Percentiles rank a stretch among this genome's conserved stretches.
Evolutionary conservation across 2,113 vertebrate genomes (phyloP).

Genomic region (Rhipidura dahli): DNA sequence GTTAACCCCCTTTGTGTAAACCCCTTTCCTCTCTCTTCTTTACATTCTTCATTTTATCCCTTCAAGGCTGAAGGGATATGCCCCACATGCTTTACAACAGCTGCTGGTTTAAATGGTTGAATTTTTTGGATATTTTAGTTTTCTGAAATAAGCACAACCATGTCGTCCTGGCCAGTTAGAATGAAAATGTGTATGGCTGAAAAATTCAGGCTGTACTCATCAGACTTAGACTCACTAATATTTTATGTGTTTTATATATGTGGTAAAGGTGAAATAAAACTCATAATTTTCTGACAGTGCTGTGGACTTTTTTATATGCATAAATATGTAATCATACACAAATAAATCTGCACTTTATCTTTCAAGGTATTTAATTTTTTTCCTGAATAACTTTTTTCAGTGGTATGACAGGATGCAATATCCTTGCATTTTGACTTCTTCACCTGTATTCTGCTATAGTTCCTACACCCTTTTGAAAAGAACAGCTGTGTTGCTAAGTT

Average conservation of each 20-base stretch:
- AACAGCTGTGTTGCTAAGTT: background rate
- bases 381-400: background rate
- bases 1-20: background rate
- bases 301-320: background rate
- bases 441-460: background rate
- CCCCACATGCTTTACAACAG: background rate
- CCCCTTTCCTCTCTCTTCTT: background rate
- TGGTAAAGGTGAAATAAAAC: background rate
- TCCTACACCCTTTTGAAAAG: background rate
- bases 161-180: background rate
- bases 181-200: background rate
- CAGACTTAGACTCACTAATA: background rate
- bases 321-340: background rate
- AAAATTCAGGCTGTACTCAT: background rate
- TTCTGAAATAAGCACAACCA: background rate
- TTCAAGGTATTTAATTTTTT: background rate
- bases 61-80: background rate
- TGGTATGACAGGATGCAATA: fast-evolving
- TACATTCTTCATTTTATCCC: background rate
- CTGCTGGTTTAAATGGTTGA: background rate
- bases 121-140: background rate
- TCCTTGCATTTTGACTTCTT: background rate
- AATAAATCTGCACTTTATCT: background rate
- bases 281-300: background rate
- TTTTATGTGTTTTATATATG: background rate